Evolutionary conservation across 92 coral and sea anemone species (phyloP).

Genomic region (Pocillopora grandis): DNA sequence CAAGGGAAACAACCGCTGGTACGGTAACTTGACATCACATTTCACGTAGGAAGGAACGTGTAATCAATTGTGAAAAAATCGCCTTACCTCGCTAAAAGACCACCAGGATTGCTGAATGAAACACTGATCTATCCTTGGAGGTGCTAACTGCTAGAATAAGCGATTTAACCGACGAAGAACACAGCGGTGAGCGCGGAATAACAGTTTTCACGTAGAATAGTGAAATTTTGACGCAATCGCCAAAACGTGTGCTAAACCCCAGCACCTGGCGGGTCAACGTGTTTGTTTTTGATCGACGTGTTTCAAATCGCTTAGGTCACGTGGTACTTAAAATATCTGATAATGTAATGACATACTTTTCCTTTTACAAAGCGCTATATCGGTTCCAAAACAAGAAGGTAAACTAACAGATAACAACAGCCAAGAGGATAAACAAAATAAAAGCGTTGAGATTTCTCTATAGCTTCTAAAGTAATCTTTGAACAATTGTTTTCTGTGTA

Average conservation of each 20-base stretch:
- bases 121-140: neutral
- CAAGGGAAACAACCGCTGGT: constrained; percentile 28
- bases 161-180: neutral
- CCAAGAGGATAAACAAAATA: neutral
- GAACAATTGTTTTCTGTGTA: no score
- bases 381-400: neutral
- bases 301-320: constrained; percentile 27
- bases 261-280: constrained; percentile 34
- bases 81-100: constrained; percentile 26
- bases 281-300: constrained; percentile 57
- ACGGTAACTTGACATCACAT: constrained; percentile 28
- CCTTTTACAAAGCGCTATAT: neutral
- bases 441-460: neutral
- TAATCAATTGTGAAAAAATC: constrained; percentile 2
- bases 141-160: neutral
- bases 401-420: neutral
- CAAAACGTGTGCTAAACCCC: constrained; percentile 20
- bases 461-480: neutral
- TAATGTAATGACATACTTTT: neutral
- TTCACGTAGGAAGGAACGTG: constrained; percentile 31
- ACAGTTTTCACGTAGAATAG: constrained; percentile 34
- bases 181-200: constrained; percentile 6
- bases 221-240: constrained; percentile 14
- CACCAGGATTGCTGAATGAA: neutral
- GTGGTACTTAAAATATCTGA: constrained; percentile 18